Percentiles rank a stretch among this genome's conserved stretches.
Evolutionary conservation across 1,140 invertebrate species (phyloP).

Genomic region (Ericerus pela): DNA sequence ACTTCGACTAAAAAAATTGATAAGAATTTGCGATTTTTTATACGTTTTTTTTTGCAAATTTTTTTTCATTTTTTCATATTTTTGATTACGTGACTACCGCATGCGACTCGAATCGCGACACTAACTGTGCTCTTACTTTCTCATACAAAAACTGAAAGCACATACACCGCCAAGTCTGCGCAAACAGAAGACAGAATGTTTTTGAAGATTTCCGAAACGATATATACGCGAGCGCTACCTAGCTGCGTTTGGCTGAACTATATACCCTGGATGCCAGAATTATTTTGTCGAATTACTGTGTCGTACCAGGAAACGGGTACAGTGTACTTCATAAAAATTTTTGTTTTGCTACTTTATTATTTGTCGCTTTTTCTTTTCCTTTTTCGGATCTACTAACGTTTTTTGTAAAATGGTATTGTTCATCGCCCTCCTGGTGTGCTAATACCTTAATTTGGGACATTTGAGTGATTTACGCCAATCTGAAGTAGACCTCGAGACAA

Average conservation of each 20-base stretch:
- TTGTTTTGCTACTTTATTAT: no score
- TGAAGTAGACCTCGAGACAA: no score
- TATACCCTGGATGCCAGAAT: neutral
- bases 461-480: no score
- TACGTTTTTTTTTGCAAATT: no score
- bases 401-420: no score
- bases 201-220: conserved; percentile 3
- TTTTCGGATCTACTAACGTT: no score
- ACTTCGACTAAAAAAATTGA: conserved; percentile 2
- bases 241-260: conserved; percentile 4
- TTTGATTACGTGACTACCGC: conserved; percentile 3
- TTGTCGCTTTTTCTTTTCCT: no score
- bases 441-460: no score
- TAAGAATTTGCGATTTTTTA: conserved; percentile 8
- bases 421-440: no score
- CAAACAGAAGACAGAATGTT: no score
- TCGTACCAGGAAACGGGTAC: neutral
- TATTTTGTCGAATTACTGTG: neutral
- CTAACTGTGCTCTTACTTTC: conserved; percentile 10
- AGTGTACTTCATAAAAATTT: conserved; percentile 2
- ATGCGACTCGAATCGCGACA: conserved; percentile 7
- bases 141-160: neutral
- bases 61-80: no score
- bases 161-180: conserved; percentile 4
- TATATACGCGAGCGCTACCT: neutral